Percentiles rank a stretch among this genome's conserved stretches.
phyloP scores from a whole-genome alignment of 2,888 invertebrate genomes.

The Trissolcus japonicus region DNA sequence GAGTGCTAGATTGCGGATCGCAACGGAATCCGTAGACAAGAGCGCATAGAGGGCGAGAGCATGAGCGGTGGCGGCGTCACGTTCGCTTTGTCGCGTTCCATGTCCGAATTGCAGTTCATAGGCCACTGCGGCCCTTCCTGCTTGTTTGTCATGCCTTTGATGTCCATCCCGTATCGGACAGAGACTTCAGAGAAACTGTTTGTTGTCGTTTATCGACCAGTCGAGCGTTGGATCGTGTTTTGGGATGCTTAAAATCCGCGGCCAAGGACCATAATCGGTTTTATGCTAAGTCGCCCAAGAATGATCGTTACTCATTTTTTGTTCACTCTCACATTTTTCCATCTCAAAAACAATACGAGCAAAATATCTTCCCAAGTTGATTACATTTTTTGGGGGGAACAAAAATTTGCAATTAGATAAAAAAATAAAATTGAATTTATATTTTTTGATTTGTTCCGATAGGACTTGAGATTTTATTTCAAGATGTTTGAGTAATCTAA shows the following conservation, averaged over 20 bases:
- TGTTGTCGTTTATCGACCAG: slow-evolving; percentile 43
- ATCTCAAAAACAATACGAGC: background rate
- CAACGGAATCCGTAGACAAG: slow-evolving; percentile 66
- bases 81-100: slow-evolving; percentile 69
- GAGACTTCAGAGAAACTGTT: slow-evolving; percentile 67
- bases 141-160: slow-evolving; percentile 74
- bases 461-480: too few species aligned
- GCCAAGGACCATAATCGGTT: slow-evolving; percentile 53
- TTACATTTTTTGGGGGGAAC: too few species aligned
- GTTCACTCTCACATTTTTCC: background rate
- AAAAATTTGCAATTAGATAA: too few species aligned
- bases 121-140: slow-evolving; percentile 65
- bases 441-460: too few species aligned
- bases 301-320: slow-evolving; percentile 20
- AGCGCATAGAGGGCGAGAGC: slow-evolving; percentile 62
- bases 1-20: slow-evolving; percentile 55
- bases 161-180: slow-evolving; percentile 66
- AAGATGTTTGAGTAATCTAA: too few species aligned
- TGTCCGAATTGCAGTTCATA: slow-evolving; percentile 74
- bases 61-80: slow-evolving; percentile 66
- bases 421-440: too few species aligned
- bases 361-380: too few species aligned
- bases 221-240: slow-evolving; percentile 56
- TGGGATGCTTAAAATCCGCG: slow-evolving; percentile 55
- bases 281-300: slow-evolving; percentile 49